Evolutionary conservation across 1,140 invertebrate species (phyloP).

Genomic region (Agraylea sexmaculata): DNA sequence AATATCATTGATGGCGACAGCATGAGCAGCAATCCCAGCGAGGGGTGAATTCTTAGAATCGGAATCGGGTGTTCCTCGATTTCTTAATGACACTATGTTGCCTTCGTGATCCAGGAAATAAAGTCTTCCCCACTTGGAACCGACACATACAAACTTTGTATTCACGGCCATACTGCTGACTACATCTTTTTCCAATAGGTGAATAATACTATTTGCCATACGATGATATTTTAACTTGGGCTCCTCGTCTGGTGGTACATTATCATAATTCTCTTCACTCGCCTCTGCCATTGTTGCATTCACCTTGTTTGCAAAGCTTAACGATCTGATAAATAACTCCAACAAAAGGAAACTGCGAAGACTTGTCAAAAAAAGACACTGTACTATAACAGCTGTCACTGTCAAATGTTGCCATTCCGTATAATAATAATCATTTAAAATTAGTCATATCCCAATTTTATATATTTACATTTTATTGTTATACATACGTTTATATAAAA

Average conservation of each 20-base stretch:
- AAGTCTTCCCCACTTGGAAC: slow-evolving; percentile 81
- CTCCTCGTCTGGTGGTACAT: slow-evolving; percentile 56
- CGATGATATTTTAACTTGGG: slow-evolving; percentile 88
- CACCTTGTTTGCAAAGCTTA: background rate
- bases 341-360: too few species aligned
- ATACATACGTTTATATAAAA: too few species aligned
- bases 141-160: slow-evolving; percentile 87
- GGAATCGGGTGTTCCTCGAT: slow-evolving; percentile 8
- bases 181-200: slow-evolving; percentile 78
- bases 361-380: too few species aligned
- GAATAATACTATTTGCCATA: slow-evolving; percentile 74
- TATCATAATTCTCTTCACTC: slow-evolving; percentile 30
- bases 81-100: slow-evolving; percentile 53
- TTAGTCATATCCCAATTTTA: too few species aligned
- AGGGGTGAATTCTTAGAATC: slow-evolving; percentile 37
- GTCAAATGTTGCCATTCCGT: too few species aligned
- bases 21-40: slow-evolving; percentile 65
- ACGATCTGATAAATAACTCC: too few species aligned
- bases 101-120: slow-evolving; percentile 89
- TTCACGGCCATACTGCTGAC: slow-evolving; percentile 87
- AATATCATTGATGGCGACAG: slow-evolving; percentile 85
- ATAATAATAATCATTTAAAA: too few species aligned
- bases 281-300: slow-evolving; percentile 7
- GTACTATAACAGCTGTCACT: too few species aligned
- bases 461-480: too few species aligned